A percentile compares a stretch with the other conserved stretches of the same genome.
These are phyloP conservation scores for Chelonoidis abingdonii DNA, from an alignment of 2,113 vertebrate species.

Conservation along the genomic window DNA sequence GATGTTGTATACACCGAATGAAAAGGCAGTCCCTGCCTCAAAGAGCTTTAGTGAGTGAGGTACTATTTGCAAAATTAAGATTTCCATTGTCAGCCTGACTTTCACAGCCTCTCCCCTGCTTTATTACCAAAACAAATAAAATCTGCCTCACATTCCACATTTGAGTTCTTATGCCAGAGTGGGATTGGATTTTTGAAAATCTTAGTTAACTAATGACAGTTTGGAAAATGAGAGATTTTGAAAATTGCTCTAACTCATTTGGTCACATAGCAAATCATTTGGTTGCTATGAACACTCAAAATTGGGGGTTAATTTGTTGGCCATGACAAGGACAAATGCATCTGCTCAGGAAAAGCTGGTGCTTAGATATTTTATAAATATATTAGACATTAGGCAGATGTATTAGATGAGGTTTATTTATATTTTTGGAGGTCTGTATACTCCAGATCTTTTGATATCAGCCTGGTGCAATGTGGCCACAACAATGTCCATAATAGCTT, in stretches of 20 bases:
- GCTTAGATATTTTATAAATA: not conserved
- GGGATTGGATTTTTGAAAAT: not conserved
- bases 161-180: not conserved
- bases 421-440: not conserved
- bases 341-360: not conserved
- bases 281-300: not conserved
- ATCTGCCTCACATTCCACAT: not conserved
- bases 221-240: not conserved
- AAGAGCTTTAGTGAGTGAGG: slow-evolving; percentile 6
- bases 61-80: slow-evolving; percentile 34
- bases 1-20: not conserved
- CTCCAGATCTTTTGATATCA: not conserved
- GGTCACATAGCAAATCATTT: not conserved
- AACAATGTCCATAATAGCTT: not conserved
- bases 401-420: not conserved
- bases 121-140: slow-evolving; percentile 28
- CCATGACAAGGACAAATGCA: not conserved
- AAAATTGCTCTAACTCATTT: not conserved
- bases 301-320: not conserved
- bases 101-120: not conserved
- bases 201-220: not conserved
- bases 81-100: slow-evolving; percentile 20
- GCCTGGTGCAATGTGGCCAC: fast-evolving
- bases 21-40: slow-evolving; percentile 21
- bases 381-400: not conserved